Evolutionary conservation across 1,140 invertebrate species (phyloP).

Genomic region (Tribolium madens): DNA sequence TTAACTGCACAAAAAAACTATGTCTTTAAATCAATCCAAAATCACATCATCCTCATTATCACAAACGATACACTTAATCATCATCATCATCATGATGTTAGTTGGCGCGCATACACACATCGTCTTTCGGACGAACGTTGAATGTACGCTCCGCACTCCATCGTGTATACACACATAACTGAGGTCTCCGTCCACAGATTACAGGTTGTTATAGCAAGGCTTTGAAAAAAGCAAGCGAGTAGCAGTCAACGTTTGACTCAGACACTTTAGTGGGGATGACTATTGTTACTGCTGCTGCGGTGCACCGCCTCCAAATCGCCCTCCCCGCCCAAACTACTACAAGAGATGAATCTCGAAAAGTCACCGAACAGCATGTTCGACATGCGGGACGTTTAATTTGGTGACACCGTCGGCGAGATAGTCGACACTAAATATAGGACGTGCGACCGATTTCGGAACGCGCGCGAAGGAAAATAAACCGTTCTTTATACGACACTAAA

Average conservation of each 20-base stretch:
- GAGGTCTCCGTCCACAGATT: constrained; percentile 52
- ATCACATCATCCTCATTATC: neutral
- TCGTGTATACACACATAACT: constrained; percentile 31
- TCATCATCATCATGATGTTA: constrained; percentile 14
- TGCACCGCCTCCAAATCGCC: constrained; percentile 9
- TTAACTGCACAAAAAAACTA: neutral
- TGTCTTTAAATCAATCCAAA: neutral
- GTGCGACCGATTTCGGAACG: constrained; percentile 28
- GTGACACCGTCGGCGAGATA: constrained; percentile 47
- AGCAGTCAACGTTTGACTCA: constrained; percentile 28
- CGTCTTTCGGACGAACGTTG: constrained; percentile 9
- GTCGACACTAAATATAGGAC: constrained; percentile 25
- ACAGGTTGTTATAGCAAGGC: constrained; percentile 59
- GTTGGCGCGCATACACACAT: constrained; percentile 36
- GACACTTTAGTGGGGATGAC: constrained; percentile 36
- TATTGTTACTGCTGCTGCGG: constrained; percentile 34
- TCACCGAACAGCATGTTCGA: constrained; percentile 42
- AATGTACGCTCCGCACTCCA: constrained; percentile 5
- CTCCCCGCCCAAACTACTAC: neutral
- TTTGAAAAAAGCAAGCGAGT: constrained; percentile 54
- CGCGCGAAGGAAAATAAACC: neutral
- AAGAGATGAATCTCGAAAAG: constrained; percentile 21
- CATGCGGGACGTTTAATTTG: constrained; percentile 46
- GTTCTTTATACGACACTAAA: neutral
- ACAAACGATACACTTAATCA: neutral